phyloP scores from a whole-genome alignment of 1,140 invertebrate species.

The Lerema accius region DNA sequence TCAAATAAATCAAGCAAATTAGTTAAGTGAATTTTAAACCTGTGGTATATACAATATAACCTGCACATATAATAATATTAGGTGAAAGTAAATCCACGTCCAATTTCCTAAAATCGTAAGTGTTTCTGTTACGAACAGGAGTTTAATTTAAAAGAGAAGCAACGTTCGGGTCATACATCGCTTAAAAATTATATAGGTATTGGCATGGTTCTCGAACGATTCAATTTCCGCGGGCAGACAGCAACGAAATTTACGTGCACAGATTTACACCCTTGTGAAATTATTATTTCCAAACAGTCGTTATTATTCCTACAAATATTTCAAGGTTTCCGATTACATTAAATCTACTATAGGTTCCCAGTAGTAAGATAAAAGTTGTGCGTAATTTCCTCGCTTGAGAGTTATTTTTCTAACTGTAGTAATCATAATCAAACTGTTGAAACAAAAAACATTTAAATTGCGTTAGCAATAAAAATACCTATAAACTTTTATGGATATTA shows the following conservation, averaged over 20 bases:
- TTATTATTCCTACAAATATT: constrained; percentile 66
- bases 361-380: too few relatives aligned
- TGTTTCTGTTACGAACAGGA: constrained; percentile 16
- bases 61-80: too few relatives aligned
- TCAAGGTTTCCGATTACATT: constrained; percentile 45
- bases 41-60: too few relatives aligned
- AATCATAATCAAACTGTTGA: too few relatives aligned
- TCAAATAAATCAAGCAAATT: too few relatives aligned
- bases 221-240: constrained; percentile 79
- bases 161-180: constrained; percentile 50
- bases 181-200: constrained; percentile 69
- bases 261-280: constrained; percentile 75
- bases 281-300: constrained; percentile 75
- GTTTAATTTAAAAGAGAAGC: constrained; percentile 32
- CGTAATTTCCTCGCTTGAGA: too few relatives aligned
- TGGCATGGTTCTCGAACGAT: constrained; percentile 72
- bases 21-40: constrained; percentile 31
- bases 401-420: too few relatives aligned
- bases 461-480: too few relatives aligned
- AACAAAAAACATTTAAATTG: too few relatives aligned
- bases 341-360: background rate
- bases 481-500: too few relatives aligned
- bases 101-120: constrained; percentile 22
- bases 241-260: constrained; percentile 75
- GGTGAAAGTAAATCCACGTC: background rate